These are phyloP conservation scores for Romanogobio albipinnatus DNA, from an alignment of 2,113 vertebrate species.

Conservation along the genomic window DNA sequence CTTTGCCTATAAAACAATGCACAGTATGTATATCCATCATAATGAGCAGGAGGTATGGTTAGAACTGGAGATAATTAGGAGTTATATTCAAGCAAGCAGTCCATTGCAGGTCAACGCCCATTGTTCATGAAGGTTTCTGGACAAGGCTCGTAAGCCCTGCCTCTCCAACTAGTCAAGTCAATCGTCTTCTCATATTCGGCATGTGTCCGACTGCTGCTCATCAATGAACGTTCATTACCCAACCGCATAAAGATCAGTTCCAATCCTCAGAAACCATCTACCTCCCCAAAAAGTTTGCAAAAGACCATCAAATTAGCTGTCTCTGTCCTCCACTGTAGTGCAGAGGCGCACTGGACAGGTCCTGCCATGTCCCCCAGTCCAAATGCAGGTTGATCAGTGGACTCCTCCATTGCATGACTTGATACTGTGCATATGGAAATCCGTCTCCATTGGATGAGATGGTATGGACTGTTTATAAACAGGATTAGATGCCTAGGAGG, in stretches of 20 bases:
- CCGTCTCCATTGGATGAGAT: slow-evolving; percentile 83
- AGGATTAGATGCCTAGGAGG: slow-evolving; percentile 89
- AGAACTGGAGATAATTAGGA: slow-evolving; percentile 31
- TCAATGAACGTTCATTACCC: slow-evolving; percentile 8
- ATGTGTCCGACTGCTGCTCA: slow-evolving; percentile 20
- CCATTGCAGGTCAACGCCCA: background rate
- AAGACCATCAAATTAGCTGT: background rate
- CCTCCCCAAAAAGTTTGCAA: background rate
- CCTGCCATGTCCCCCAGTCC: slow-evolving; percentile 66
- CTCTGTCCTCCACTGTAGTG: slow-evolving; percentile 15
- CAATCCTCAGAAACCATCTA: background rate
- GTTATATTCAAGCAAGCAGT: slow-evolving; percentile 43
- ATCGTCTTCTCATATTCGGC: slow-evolving; percentile 30
- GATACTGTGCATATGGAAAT: slow-evolving; percentile 83
- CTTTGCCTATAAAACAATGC: slow-evolving; percentile 59
- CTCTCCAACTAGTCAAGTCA: background rate
- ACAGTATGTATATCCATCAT: slow-evolving; percentile 43
- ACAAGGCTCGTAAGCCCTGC: background rate
- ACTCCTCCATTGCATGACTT: slow-evolving; percentile 89
- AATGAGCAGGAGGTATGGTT: slow-evolving; percentile 50
- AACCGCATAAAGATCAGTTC: background rate
- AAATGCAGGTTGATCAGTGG: slow-evolving; percentile 78
- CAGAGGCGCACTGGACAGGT: slow-evolving; percentile 67
- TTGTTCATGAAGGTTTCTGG: slow-evolving; percentile 1
- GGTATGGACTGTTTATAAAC: slow-evolving; percentile 92